Evolutionary conservation across 2,888 invertebrate species (phyloP).

Genomic region (Microdon myrmicae): DNA sequence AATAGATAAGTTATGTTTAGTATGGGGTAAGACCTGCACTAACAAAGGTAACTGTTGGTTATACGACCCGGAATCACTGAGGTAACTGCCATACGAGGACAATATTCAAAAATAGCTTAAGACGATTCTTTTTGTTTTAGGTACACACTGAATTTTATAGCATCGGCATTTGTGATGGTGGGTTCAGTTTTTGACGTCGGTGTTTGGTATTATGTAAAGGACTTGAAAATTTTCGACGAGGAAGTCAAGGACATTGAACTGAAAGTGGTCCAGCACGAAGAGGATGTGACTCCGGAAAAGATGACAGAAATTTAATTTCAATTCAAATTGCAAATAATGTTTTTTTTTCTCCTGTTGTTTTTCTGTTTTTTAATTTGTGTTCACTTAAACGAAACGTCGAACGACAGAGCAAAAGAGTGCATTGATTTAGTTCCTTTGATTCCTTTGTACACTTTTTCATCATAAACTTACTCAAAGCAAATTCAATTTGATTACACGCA

Average conservation of each 20-base stretch:
- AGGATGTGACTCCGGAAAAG: slow-evolving; percentile 61
- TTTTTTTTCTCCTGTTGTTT: too few species aligned
- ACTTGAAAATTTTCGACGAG: slow-evolving; percentile 76
- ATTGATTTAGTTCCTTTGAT: slow-evolving; percentile 46
- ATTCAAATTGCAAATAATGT: too few species aligned
- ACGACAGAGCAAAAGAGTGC: slow-evolving; percentile 26
- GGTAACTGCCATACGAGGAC: slow-evolving; percentile 55
- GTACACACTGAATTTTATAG: slow-evolving; percentile 74
- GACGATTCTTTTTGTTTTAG: slow-evolving; percentile 57
- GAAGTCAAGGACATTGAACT: slow-evolving; percentile 67
- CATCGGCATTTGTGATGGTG: slow-evolving; percentile 73
- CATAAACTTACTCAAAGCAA: slow-evolving; percentile 34
- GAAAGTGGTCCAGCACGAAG: slow-evolving; percentile 63
- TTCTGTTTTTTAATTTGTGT: slow-evolving; percentile 3
- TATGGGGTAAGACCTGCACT: slow-evolving; percentile 79
- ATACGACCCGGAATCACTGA: slow-evolving; percentile 74
- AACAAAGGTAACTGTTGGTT: slow-evolving; percentile 80
- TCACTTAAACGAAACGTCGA: slow-evolving; percentile 16
- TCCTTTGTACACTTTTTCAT: slow-evolving; percentile 17
- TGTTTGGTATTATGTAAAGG: slow-evolving; percentile 77
- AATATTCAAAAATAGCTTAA: neutral
- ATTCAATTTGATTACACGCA: slow-evolving; percentile 42
- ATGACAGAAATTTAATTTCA: slow-evolving; percentile 62
- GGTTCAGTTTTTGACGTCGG: slow-evolving; percentile 75
- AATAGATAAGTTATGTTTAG: slow-evolving; percentile 72